Percentiles rank a stretch among this genome's conserved stretches.
Evolutionary conservation across 2,888 invertebrate genomes (phyloP).

Genomic region (Tiphia femorata): DNA sequence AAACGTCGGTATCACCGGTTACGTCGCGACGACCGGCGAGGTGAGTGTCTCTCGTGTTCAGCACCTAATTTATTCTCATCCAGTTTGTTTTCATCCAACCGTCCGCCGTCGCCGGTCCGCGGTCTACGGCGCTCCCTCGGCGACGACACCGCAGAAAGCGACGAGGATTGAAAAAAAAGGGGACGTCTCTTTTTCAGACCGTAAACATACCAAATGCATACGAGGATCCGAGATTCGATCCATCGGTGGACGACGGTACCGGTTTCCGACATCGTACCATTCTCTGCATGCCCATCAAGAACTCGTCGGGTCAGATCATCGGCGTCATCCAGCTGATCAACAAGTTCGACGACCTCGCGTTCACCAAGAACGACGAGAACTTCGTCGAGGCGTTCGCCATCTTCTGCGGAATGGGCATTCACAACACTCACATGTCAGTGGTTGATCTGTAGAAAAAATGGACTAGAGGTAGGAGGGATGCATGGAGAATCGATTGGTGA

Average conservation of each 20-base stretch:
- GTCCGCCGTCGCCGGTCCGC: no score
- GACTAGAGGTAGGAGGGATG: no score
- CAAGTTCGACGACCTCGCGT: constrained; percentile 90
- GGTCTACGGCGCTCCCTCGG: background rate
- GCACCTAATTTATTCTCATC: no score
- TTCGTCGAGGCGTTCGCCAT: constrained; percentile 97
- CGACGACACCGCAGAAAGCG: no score
- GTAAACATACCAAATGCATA: constrained; percentile 93
- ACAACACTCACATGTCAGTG: constrained; percentile 91
- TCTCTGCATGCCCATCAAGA: constrained; percentile 96
- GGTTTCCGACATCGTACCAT: constrained; percentile 90
- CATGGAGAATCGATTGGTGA: no score
- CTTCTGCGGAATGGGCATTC: constrained; percentile 97
- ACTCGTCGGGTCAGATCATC: constrained; percentile 90
- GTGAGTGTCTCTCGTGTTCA: no score
- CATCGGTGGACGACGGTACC: constrained; percentile 85
- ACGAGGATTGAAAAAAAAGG: no score
- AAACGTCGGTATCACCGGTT: constrained; percentile 94
- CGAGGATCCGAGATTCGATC: constrained; percentile 89
- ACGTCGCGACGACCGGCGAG: constrained; percentile 96
- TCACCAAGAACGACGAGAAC: constrained; percentile 96
- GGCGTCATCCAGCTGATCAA: constrained; percentile 94
- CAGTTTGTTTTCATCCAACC: constrained; percentile 1
- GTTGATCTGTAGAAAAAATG: no score
- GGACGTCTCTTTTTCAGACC: constrained; percentile 78